Conservation (phyloP, 2,113 vertebrate genomes). For the Plectropomus leopardus region DNA sequence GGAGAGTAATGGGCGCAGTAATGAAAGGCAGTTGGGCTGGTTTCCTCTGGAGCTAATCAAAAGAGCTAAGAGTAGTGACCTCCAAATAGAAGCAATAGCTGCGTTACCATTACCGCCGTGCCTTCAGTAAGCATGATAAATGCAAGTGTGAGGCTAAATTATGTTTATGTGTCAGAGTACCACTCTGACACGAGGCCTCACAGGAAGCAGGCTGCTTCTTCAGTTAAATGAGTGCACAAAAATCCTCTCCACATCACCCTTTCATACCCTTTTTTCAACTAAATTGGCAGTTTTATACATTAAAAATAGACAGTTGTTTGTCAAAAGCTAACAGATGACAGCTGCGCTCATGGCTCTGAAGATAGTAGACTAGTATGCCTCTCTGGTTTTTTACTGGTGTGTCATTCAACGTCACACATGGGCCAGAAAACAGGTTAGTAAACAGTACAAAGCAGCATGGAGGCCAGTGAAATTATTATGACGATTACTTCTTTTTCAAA, state of each 20-base stretch:
- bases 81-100: constrained; percentile 58
- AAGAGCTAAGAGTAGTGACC: constrained; percentile 55
- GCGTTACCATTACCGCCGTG: constrained; percentile 8
- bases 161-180: constrained; percentile 1
- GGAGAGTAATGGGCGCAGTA: constrained; percentile 68
- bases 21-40: constrained; percentile 74
- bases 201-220: constrained; percentile 11
- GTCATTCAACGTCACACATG: too few relatives aligned
- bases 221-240: constrained; percentile 17
- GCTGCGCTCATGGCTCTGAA: too few relatives aligned
- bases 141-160: constrained; percentile 43
- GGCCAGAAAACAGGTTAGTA: too few relatives aligned
- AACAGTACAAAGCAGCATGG: too few relatives aligned
- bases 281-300: too few relatives aligned
- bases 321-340: too few relatives aligned
- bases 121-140: constrained; percentile 43
- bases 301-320: too few relatives aligned
- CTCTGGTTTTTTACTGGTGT: too few relatives aligned
- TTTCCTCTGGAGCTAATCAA: constrained; percentile 77
- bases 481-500: too few relatives aligned
- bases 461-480: too few relatives aligned
- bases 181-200: constrained; percentile 32
- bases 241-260: constrained; percentile 11
- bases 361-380: too few relatives aligned
- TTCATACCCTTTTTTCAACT: neutral